Evolutionary conservation across 2,797 vertebrate species (phyloP).

Genomic region (Sebastolobus alascanus): DNA sequence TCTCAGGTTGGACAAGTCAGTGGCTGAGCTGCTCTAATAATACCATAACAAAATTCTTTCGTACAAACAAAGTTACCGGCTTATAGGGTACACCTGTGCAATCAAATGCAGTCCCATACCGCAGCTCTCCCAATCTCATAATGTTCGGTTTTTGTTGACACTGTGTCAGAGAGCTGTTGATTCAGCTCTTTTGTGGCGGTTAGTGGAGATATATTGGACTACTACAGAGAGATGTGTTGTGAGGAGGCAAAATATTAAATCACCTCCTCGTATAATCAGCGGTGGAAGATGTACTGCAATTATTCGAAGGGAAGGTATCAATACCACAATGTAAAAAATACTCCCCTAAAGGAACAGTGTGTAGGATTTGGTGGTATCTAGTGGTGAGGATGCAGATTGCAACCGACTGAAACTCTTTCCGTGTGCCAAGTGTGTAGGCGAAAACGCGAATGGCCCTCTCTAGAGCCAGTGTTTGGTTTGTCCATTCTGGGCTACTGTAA

Average conservation of each 20-base stretch:
- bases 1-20: constrained; percentile 22
- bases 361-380: too few species aligned
- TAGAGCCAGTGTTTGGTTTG: too few species aligned
- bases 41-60: constrained; percentile 15
- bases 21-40: constrained; percentile 28
- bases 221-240: background rate
- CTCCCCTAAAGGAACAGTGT: too few species aligned
- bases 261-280: background rate
- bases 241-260: background rate
- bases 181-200: constrained; percentile 20
- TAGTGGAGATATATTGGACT: background rate
- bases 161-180: constrained; percentile 24
- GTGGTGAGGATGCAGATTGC: too few species aligned
- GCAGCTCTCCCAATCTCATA: constrained; percentile 18
- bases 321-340: background rate
- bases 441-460: too few species aligned
- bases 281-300: background rate
- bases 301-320: background rate
- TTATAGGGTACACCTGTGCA: constrained; percentile 36
- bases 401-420: too few species aligned
- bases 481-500: too few species aligned
- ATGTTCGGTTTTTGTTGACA: constrained; percentile 24
- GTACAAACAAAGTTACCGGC: constrained; percentile 21
- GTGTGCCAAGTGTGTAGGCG: too few species aligned
- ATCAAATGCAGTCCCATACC: constrained; percentile 26